Evolutionary conservation across 2,797 vertebrate genomes (phyloP).

Genomic region (Paedocypris micromegethes): DNA sequence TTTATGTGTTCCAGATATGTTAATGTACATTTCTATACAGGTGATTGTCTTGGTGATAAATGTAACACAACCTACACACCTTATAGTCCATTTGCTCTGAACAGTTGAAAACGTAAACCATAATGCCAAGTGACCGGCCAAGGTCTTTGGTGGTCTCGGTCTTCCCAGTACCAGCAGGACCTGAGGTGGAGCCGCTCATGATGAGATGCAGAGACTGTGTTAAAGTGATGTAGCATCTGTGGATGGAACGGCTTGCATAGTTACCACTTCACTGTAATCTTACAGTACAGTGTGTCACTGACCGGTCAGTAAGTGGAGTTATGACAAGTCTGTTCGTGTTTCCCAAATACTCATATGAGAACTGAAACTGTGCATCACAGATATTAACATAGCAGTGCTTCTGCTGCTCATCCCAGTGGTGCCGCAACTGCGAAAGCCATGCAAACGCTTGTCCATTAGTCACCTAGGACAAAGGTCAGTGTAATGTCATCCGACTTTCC

Average conservation of each 20-base stretch:
- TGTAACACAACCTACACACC: conserved; percentile 51
- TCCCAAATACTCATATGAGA: conserved; percentile 77
- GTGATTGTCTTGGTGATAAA: too few relatives aligned
- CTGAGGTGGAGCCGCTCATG: conserved; percentile 69
- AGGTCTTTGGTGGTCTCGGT: conserved; percentile 75
- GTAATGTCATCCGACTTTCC: neutral
- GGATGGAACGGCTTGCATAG: neutral
- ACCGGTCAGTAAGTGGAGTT: conserved; percentile 79
- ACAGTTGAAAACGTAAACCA: conserved; percentile 79
- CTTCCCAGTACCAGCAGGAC: conserved; percentile 70
- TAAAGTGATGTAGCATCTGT: conserved; percentile 73
- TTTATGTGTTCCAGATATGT: too few relatives aligned
- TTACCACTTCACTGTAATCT: neutral
- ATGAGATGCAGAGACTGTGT: conserved; percentile 67
- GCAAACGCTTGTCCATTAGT: conserved; percentile 71
- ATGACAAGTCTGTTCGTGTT: conserved; percentile 78
- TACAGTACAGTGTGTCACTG: conserved; percentile 1
- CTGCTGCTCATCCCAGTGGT: conserved; percentile 72
- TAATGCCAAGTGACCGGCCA: conserved; percentile 74
- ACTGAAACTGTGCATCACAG: conserved; percentile 79
- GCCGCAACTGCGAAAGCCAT: conserved; percentile 77
- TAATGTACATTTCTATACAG: too few relatives aligned
- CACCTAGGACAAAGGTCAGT: conserved; percentile 57
- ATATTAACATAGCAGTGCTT: conserved; percentile 74
- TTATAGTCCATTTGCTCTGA: conserved; percentile 81